Evolutionary conservation across 1,140 invertebrate genomes (phyloP).

Genomic region (Drosophila tristis): DNA sequence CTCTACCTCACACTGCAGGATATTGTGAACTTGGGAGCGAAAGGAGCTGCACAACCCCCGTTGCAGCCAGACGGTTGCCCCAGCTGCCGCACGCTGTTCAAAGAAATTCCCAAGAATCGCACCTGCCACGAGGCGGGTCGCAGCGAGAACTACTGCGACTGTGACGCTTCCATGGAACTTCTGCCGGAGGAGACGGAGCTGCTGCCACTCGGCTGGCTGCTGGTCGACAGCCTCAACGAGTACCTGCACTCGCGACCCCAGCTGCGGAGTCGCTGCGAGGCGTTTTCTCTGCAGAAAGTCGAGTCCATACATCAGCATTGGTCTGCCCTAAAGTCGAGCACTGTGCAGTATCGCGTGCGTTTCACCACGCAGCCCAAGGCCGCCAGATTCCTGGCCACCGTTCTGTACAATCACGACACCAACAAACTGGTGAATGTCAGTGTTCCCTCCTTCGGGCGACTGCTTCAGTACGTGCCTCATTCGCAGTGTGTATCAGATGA

Average conservation of each 20-base stretch:
- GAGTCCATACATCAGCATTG: no score
- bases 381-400: neutral
- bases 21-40: neutral
- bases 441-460: neutral
- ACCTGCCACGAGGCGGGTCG: constrained; percentile 89
- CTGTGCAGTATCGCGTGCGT: neutral
- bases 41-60: neutral
- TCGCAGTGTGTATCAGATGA: neutral
- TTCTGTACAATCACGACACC: constrained; percentile 3
- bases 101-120: constrained; percentile 86
- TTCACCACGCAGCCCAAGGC: neutral
- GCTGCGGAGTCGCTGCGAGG: neutral
- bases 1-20: neutral
- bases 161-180: constrained; percentile 84
- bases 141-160: constrained; percentile 91
- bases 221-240: neutral
- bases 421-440: neutral
- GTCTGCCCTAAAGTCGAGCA: neutral
- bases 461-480: neutral
- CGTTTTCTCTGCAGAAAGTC: no score
- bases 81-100: constrained; percentile 86
- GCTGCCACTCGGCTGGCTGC: neutral
- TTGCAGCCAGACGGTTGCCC: neutral
- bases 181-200: neutral
- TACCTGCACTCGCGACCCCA: neutral